A percentile compares a stretch with the other conserved stretches of the same genome.
Conservation (phyloP, 2,888 invertebrate genomes). For the Drosophila mayaguana region DNA sequence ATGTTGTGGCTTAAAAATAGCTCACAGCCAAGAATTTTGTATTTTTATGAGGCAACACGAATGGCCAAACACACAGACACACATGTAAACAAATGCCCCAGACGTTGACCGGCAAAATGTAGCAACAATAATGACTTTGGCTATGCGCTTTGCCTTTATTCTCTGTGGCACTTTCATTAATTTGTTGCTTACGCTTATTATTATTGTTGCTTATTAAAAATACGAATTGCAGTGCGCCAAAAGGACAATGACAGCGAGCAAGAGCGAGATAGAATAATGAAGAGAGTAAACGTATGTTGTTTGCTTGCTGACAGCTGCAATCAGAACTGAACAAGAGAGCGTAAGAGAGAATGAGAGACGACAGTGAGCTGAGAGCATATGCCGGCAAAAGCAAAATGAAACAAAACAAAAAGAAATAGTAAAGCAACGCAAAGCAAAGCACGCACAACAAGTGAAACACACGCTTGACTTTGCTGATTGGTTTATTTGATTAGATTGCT, state of each 20-base stretch:
- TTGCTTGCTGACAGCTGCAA: slow-evolving; percentile 33
- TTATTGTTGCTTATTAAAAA: slow-evolving; percentile 42
- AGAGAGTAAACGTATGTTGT: slow-evolving; percentile 9
- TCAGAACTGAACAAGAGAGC: slow-evolving; percentile 26
- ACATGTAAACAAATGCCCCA: slow-evolving; percentile 24
- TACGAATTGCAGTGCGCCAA: slow-evolving; percentile 39
- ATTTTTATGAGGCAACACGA: slow-evolving; percentile 64
- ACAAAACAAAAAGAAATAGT: slow-evolving; percentile 7
- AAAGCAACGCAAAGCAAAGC: slow-evolving; percentile 15
- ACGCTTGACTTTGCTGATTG: slow-evolving; percentile 28
- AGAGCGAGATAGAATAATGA: slow-evolving; percentile 18
- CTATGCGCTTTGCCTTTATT: slow-evolving; percentile 8
- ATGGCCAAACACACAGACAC: slow-evolving; percentile 17
- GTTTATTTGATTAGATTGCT: slow-evolving; percentile 40
- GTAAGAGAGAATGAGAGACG: not conserved
- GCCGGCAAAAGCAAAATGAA: slow-evolving; percentile 46
- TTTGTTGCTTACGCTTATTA: slow-evolving; percentile 47
- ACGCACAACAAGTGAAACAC: slow-evolving; percentile 69
- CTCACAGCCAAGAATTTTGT: slow-evolving; percentile 58
- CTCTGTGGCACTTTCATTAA: slow-evolving; percentile 21
- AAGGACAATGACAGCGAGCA: slow-evolving; percentile 54
- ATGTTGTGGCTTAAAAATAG: slow-evolving; percentile 61
- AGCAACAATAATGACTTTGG: slow-evolving; percentile 21
- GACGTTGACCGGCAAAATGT: slow-evolving; percentile 30
- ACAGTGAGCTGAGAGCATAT: slow-evolving; percentile 6